A percentile compares a stretch with the other conserved stretches of the same genome.
Evolutionary conservation across 2,113 vertebrate species (phyloP).

Genomic region (Lycaon pictus): DNA sequence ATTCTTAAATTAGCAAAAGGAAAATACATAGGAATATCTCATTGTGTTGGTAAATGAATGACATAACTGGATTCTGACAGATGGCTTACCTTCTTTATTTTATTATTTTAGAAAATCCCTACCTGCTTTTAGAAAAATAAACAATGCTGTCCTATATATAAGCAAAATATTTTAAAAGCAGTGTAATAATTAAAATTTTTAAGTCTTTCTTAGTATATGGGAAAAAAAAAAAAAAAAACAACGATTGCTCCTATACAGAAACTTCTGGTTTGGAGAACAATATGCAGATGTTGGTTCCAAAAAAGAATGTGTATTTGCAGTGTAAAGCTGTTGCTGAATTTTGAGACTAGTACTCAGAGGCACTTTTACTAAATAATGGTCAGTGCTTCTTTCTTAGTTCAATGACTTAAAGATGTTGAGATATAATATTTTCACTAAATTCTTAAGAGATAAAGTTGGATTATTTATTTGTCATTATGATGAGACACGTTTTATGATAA

Average conservation of each 20-base stretch:
- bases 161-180: neutral
- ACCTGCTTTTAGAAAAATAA: neutral
- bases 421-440: neutral
- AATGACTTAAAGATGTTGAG: neutral
- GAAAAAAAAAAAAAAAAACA: neutral
- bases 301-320: neutral
- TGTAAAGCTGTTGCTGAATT: neutral
- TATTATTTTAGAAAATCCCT: neutral
- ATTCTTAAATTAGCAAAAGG: neutral
- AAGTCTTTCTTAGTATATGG: neutral
- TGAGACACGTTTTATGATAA: neutral
- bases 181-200: slow-evolving; percentile 31
- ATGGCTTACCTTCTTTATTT: neutral
- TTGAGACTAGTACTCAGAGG: neutral
- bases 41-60: neutral
- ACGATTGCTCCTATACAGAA: neutral
- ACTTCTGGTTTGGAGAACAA: neutral
- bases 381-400: neutral
- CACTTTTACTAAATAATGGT: neutral
- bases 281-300: neutral
- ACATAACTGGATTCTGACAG: neutral
- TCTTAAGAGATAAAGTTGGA: neutral
- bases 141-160: neutral
- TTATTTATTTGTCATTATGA: neutral
- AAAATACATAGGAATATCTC: neutral